phyloP scores from a whole-genome alignment of 2,113 vertebrate genomes.

The Macaca mulatta region DNA sequence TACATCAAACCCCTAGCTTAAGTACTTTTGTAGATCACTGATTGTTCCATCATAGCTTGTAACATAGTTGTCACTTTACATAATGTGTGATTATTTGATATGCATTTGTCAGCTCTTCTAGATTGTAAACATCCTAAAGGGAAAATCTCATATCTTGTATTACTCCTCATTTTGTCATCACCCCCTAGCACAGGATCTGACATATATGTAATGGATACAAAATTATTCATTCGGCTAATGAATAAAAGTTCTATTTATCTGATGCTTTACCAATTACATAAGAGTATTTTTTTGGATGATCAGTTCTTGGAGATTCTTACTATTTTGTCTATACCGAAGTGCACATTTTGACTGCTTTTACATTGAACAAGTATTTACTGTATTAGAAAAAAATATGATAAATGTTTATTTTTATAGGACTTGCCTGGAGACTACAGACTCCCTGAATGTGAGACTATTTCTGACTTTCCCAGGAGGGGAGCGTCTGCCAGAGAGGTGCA shows the following conservation, averaged over 20 bases:
- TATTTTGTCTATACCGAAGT: neutral
- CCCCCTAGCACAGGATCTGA: rapidly evolving
- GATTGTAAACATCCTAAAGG: neutral
- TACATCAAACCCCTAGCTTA: no score
- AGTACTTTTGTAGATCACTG: rapidly evolving
- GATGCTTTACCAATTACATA: neutral
- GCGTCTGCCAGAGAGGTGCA: neutral
- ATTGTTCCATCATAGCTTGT: rapidly evolving
- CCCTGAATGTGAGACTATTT: neutral
- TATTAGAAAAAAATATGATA: neutral
- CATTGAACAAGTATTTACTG: neutral
- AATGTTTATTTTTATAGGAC: neutral
- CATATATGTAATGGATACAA: rapidly evolving
- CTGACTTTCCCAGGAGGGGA: neutral
- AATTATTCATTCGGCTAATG: neutral
- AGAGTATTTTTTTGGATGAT: neutral
- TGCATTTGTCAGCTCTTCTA: no score
- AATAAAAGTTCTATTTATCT: neutral
- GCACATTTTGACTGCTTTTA: neutral
- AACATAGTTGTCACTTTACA: neutral
- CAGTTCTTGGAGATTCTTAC: neutral
- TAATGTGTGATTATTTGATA: no score
- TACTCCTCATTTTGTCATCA: neutral
- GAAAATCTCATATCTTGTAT: rapidly evolving
- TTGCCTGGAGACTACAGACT: neutral